These are phyloP conservation scores for Alouatta caraya DNA, from an alignment of 2,797 vertebrate species.

Conservation along the genomic window DNA sequence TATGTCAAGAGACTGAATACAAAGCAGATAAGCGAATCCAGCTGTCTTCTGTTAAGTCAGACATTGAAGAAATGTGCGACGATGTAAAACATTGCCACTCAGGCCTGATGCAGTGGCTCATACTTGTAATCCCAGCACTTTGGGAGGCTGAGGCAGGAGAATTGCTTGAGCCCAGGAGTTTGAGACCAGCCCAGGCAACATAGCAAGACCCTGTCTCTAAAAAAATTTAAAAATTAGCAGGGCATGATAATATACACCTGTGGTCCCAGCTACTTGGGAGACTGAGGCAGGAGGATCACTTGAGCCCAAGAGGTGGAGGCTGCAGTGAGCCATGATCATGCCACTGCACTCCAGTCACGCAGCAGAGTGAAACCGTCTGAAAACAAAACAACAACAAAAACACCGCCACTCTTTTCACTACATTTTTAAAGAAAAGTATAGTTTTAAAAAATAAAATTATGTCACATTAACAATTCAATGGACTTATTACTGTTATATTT, in stretches of 20 bases:
- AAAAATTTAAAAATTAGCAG: neutral
- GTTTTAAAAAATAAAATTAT: neutral
- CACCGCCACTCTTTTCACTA: neutral
- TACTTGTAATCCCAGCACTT: neutral
- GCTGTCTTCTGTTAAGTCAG: neutral
- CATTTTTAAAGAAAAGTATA: neutral
- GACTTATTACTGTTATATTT: neutral
- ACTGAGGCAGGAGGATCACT: neutral
- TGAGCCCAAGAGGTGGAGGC: neutral
- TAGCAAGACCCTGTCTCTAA: neutral
- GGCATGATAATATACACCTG: no score
- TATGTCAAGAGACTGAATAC: neutral
- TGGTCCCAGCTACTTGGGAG: neutral
- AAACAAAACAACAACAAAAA: neutral
- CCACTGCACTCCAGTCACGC: neutral
- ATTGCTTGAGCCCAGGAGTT: neutral
- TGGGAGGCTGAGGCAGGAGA: neutral
- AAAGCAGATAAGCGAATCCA: neutral
- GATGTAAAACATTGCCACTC: neutral
- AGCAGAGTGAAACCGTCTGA: neutral
- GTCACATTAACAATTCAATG: neutral
- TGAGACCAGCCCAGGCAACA: neutral
- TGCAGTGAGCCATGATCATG: neutral
- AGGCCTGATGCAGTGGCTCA: neutral
- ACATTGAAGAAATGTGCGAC: neutral